Evolutionary conservation across 2,888 invertebrate species (phyloP), one percentile per base, ranked within the genome.

Genomic region (Ashinkailepas kermadecensis): DNA sequence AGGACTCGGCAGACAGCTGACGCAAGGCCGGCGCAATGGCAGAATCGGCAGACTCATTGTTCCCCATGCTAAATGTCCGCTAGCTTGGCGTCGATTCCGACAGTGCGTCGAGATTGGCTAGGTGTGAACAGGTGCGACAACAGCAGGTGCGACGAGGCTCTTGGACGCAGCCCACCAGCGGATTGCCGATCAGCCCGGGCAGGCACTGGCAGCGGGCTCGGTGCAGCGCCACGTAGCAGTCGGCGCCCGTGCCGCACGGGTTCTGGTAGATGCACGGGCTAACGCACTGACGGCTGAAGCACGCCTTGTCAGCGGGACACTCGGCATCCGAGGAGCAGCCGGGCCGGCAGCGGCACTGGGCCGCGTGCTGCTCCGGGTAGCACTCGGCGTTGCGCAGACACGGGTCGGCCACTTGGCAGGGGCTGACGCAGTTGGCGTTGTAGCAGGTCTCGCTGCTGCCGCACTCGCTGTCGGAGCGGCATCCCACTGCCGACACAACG

Each of bases 201-300:
- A 95, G 96, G 86, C 96, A 96, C 85, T 92, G 91, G 86, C 96
- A 96, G 15, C 92, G 91, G 0, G 94, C 92, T 1, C 90, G 91
- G 87, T 96, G 95, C 86, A 94, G 94, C 85, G 92, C 90, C 1
- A 93, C 92, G 84, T 91, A 92, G 86, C 95, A 92, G 86, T 89
- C 88, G 87, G 90, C 89, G 87, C 91, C 91, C 86, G 89, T 88
- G 87, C 90, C 90, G 89, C 92, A 92, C 81, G 87, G 89, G 84
- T 85, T 85, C 83, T 87, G 86, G 86, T 83, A 82, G 39, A 82
- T 78, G 80, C 84, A 84, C 13, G 95, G 95, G 88, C 95, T 92
- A 85, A 94, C 90, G 85, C 95, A 95, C 86, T 95, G 93, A 86
- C 94, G 93, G 82, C 94, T 93, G 78, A 95, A 89, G 82, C 86